Evolutionary conservation across 2,797 vertebrate species (phyloP), one percentile per base, ranked within the genome.

Genomic region (Premnoplex brunnescens): DNA sequence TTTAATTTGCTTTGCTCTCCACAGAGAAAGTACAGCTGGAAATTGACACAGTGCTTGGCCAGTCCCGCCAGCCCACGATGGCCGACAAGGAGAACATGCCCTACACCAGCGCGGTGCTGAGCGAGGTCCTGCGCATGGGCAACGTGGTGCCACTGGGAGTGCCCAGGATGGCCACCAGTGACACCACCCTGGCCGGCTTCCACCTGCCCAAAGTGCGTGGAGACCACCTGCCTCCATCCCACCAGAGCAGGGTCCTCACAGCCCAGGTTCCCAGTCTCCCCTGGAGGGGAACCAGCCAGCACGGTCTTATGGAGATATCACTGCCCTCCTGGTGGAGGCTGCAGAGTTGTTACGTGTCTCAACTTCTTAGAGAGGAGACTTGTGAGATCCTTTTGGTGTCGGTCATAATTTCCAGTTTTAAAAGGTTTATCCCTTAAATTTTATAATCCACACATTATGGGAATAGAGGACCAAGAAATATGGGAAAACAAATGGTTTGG

Each of bases 11-110:
- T n/a, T 41, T 39, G 1, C 55, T 85, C 82, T 74, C 89, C 43
- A 3, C 43, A 99, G 99, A 98, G 41, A 98, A 98, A 89, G 98
- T 98, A 34, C 99, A 99, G 32, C 97, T 93, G 10, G 99, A 99
- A 97, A 99, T 99, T 2, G 98, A 99, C 64, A 39, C 51, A 1
- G 98, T 98, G 89, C 94, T 99, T 0, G 98, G 98, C 88, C 97
- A 85, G 67, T 97, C 64, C 21, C 97, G 95, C 15, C 97, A 85
- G 46, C 98, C 98, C 2, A 77, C 84, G 1, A 93, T 98, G 97
- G 97, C 98, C 0, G 96, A 98, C 91, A 97, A 97, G 89, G 95
- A 98, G 46, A 96, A 95, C 91, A 96, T 99, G 97, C 98, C 99
- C 1, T 99, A 98, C 94, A 99, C 98, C 27, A 98, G 98, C 0